Evolutionary conservation across 2,113 vertebrate genomes (phyloP).

Genomic region (Aspidoscelis tigris): DNA sequence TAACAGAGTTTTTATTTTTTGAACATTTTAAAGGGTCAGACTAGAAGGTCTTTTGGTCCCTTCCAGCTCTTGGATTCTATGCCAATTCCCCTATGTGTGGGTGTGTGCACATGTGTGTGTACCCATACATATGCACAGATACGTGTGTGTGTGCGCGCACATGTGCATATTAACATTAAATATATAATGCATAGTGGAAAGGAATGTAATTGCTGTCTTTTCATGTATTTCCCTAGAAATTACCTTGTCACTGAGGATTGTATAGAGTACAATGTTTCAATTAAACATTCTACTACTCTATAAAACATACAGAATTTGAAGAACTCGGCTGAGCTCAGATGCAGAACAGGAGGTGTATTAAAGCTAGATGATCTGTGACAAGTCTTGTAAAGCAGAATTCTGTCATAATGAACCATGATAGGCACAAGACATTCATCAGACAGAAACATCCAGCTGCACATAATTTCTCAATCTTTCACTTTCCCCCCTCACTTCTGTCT

Average conservation of each 20-base stretch:
- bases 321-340: slow-evolving; percentile 29
- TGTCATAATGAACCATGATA: slow-evolving; percentile 15
- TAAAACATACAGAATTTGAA: not conserved
- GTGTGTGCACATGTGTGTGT: no score
- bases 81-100: no score
- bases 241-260: slow-evolving; percentile 16
- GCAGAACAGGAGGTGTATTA: slow-evolving; percentile 20
- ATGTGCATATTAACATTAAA: not conserved
- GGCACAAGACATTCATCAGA: not conserved
- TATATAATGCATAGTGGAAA: not conserved
- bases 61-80: no score
- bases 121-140: no score
- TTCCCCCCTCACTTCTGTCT: not conserved
- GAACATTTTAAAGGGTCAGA: no score
- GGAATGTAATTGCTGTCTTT: slow-evolving; percentile 10
- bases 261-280: slow-evolving; percentile 8
- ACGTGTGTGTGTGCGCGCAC: no score
- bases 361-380: slow-evolving; percentile 27
- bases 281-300: slow-evolving; percentile 14
- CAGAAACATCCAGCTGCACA: not conserved
- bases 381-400: slow-evolving; percentile 8
- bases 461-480: not conserved
- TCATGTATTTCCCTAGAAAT: slow-evolving; percentile 11
- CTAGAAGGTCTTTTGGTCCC: no score
- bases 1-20: no score